phyloP scores from a whole-genome alignment of 2,113 vertebrate species.

The Calonectris borealis region DNA sequence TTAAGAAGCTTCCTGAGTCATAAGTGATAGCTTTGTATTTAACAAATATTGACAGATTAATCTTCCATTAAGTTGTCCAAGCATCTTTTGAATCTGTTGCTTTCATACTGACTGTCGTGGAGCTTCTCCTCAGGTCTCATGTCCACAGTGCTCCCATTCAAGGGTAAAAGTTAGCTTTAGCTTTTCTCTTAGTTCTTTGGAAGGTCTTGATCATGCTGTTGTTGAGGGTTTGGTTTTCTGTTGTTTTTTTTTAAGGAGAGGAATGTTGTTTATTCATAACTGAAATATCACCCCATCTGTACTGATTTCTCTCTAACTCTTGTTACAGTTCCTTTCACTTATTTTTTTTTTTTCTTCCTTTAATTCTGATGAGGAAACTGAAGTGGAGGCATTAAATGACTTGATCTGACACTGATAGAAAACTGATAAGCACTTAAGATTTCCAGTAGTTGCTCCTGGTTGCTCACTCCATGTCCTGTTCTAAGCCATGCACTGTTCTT shows the following conservation, averaged over 20 bases:
- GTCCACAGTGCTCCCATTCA: not conserved
- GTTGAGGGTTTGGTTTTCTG: not conserved
- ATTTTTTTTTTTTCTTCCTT: not conserved
- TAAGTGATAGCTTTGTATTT: conserved; percentile 11
- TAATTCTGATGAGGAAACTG: not conserved
- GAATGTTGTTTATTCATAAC: conserved; percentile 32
- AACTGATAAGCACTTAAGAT: not conserved
- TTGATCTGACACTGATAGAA: not conserved
- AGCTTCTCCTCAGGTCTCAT: not conserved
- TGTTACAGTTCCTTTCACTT: not conserved
- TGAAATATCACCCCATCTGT: not conserved
- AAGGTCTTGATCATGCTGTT: not conserved
- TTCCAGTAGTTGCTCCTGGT: conserved; percentile 6
- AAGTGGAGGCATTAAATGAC: not conserved
- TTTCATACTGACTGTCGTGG: not conserved
- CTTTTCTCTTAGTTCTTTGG: not conserved
- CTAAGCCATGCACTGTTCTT: not conserved
- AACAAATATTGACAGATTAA: conserved; percentile 29
- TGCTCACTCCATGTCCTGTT: conserved; percentile 12
- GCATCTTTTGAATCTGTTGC: not conserved
- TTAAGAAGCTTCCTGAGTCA: not conserved
- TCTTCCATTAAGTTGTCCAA: conserved; percentile 22
- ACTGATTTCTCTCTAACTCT: not conserved
- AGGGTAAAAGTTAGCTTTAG: not conserved
- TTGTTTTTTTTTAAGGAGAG: not conserved